Evolutionary conservation across 2,888 invertebrate genomes (phyloP), one percentile per base, ranked within the genome.

Genomic region (Lagria hirta): DNA sequence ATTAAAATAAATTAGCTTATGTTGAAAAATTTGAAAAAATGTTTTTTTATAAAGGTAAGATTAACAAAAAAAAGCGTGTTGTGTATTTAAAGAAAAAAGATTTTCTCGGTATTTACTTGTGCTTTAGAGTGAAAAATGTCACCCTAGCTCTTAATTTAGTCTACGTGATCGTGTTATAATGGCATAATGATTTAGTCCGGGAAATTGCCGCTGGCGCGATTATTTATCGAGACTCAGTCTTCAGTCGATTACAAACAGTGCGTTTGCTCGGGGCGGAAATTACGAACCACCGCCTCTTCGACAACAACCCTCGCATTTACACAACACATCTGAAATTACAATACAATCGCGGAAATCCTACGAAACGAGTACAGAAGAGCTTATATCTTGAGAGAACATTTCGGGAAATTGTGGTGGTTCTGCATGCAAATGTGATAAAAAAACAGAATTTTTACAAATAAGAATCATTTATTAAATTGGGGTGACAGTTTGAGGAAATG

Each of bases 171-270:
- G 44, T 57, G 57, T 59, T 61, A 61, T 61, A 60, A 57, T 56
- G 49, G 54, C 48, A 53, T 51, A 51, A 57, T 61, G 61, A 65
- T 64, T 64, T 61, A 61, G 54, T 54, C 50, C 56, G 59, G 61
- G 62, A 65, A 62, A 64, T 64, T 64, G 61, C 60, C 53, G 50
- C 52, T 51, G 58, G 58, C 49, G 44, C 51, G 57, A 58, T 61
- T 63, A 61, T 61, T 62, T 62, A 62, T 61, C 55, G 58, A 49
- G 37, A 41, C 52, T 43, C 49, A 56, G 52, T 58, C 54, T 54
- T 57, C 52, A 49, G 47, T 49, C 48, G 49, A 49, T 51, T 51
- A 48, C 51, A 47, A 45, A 51, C 48, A 48, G 48, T 51, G 51
- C 50, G 51, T 55, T 48, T 49, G 51, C 56, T 52, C 48, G 44